A percentile compares a stretch with the other conserved stretches of the same genome.
Evolutionary conservation across 2,797 vertebrate species (phyloP).

Genomic region (Galaxias olidus): DNA sequence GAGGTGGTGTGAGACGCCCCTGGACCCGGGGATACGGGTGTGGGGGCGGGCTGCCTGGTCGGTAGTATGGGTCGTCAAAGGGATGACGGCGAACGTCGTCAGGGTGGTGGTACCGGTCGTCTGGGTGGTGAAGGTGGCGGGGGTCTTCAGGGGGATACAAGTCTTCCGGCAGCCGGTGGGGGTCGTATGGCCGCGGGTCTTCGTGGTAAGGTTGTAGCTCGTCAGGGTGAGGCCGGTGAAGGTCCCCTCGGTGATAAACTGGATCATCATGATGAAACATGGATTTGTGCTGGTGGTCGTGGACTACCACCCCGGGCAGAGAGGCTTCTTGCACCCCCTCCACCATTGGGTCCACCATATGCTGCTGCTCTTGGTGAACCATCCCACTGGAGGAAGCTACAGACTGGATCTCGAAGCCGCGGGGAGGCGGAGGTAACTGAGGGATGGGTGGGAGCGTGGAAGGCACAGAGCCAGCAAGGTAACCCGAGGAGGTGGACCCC

Average conservation of each 20-base stretch:
- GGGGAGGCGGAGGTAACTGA: constrained; percentile 65
- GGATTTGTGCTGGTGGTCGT: constrained; percentile 71
- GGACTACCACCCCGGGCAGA: constrained; percentile 60
- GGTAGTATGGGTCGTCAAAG: constrained; percentile 49
- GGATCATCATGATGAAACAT: constrained; percentile 48
- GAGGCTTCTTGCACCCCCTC: constrained; percentile 25
- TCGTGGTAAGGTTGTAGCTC: not conserved
- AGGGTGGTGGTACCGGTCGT: constrained; percentile 60
- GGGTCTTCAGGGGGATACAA: constrained; percentile 51
- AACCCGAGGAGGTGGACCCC: constrained; percentile 31
- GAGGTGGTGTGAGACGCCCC: constrained; percentile 61
- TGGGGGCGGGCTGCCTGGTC: constrained; percentile 48
- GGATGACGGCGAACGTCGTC: constrained; percentile 37
- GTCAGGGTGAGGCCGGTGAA: constrained; percentile 14
- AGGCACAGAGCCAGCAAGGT: constrained; percentile 52
- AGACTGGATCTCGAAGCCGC: constrained; percentile 34
- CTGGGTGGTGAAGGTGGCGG: constrained; percentile 66
- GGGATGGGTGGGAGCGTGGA: constrained; percentile 69
- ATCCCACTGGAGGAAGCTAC: constrained; percentile 8
- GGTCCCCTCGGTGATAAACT: constrained; percentile 37
- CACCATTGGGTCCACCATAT: not conserved
- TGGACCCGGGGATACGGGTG: constrained; percentile 58
- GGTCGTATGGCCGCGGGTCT: constrained; percentile 25
- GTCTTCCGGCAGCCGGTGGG: constrained; percentile 66
- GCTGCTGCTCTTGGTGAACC: constrained; percentile 40